phyloP scores from a whole-genome alignment of 2,113 vertebrate species.

The Coracopsis vasa region DNA sequence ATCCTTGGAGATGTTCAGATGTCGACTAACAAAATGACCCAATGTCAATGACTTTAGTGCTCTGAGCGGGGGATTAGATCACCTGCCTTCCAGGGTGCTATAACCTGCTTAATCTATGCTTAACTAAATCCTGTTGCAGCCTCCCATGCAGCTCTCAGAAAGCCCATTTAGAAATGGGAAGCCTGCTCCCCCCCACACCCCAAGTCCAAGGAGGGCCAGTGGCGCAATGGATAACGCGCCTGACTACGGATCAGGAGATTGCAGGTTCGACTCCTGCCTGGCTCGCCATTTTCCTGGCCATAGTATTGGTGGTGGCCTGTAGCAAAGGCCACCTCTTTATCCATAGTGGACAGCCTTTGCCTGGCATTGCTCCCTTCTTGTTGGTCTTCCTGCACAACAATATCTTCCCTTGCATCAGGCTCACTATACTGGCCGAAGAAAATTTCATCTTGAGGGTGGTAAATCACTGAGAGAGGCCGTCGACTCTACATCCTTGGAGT shows the following conservation, averaged over 20 bases:
- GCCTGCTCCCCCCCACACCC: no score
- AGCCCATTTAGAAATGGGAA: not conserved
- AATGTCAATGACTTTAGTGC: not conserved
- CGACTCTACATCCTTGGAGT: not conserved
- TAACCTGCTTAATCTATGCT: not conserved
- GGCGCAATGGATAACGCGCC: conserved; percentile 4
- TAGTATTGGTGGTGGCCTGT: not conserved
- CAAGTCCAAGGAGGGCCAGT: not conserved
- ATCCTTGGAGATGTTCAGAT: no score
- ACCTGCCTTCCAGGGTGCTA: not conserved
- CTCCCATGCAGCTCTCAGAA: not conserved
- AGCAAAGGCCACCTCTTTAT: not conserved
- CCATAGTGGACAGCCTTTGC: not conserved
- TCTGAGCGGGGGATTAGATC: not conserved
- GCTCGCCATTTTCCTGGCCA: not conserved
- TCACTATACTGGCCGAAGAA: not conserved
- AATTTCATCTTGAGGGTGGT: rapidly evolving
- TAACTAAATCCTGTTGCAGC: not conserved
- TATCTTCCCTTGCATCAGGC: rapidly evolving
- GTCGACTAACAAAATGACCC: not conserved
- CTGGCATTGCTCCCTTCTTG: not conserved
- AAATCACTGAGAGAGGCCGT: not conserved
- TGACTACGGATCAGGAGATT: conserved; percentile 23
- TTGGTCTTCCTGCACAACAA: not conserved
- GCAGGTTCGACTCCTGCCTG: conserved; percentile 14